phyloP scores from a whole-genome alignment of 2,113 vertebrate genomes.

The Ptychochromis oligacanthus region DNA sequence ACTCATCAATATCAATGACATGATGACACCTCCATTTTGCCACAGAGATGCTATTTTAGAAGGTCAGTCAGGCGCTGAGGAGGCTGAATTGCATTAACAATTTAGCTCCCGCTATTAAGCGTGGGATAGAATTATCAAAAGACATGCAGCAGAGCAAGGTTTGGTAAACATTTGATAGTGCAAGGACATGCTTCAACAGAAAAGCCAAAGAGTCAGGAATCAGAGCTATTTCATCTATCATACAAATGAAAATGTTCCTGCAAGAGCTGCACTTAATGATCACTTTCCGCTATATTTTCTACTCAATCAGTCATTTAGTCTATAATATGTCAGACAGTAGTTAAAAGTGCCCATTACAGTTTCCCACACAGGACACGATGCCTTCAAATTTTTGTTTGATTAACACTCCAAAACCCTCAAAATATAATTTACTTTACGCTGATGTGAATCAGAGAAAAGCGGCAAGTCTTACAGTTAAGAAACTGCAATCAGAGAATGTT shows the following conservation, averaged over 20 bases:
- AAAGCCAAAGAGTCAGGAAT: not conserved
- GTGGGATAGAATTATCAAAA: not conserved
- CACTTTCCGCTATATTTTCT: not conserved
- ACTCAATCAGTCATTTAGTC: not conserved
- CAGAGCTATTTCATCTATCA: not conserved
- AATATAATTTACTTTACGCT: not conserved
- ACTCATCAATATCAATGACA: conserved; percentile 38
- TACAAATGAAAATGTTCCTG: not conserved
- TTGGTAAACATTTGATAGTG: conserved; percentile 1
- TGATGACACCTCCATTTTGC: conserved; percentile 42
- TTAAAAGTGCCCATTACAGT: not conserved
- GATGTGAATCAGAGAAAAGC: not conserved
- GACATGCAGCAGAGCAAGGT: not conserved
- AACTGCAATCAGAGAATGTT: not conserved
- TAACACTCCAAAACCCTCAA: not conserved
- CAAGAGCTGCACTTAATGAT: not conserved
- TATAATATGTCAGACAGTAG: not conserved
- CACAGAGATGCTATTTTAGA: conserved; percentile 35
- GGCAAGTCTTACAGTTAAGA: not conserved
- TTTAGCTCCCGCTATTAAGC: not conserved
- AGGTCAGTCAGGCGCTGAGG: conserved; percentile 34
- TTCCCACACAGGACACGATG: not conserved
- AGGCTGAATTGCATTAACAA: conserved; percentile 6
- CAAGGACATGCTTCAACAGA: not conserved
- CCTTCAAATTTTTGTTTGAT: conserved; percentile 1